phyloP scores from a whole-genome alignment of 2,888 invertebrate species.

The Oscheius sp. region DNA sequence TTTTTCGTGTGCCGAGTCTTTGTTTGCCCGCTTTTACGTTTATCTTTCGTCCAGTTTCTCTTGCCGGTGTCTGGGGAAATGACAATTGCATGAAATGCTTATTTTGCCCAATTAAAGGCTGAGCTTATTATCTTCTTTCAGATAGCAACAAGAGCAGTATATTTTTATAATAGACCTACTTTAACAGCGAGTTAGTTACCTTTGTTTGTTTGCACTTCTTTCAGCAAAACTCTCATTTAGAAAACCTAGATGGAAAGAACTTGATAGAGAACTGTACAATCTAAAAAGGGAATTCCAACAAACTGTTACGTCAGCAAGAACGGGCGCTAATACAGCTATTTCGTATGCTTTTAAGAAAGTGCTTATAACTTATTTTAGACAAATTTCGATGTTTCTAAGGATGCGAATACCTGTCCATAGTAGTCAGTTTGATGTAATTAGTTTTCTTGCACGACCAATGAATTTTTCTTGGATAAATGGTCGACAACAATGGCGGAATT shows the following conservation, averaged over 20 bases:
- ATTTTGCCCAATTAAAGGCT: not conserved
- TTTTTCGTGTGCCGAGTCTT: too few relatives aligned
- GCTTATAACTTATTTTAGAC: not conserved
- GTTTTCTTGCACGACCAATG: slow-evolving; percentile 6
- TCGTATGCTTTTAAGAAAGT: not conserved
- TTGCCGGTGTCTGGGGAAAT: not conserved
- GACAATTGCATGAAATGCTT: not conserved
- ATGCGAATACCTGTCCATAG: slow-evolving; percentile 1
- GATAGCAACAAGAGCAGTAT: slow-evolving; percentile 14
- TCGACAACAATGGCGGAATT: not conserved
- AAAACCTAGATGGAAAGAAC: not conserved
- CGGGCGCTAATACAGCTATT: not conserved
- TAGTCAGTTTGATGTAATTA: slow-evolving; percentile 9
- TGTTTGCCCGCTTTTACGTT: too few relatives aligned
- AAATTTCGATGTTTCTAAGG: slow-evolving; percentile 3
- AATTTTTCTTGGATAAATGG: not conserved
- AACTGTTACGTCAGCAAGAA: not conserved
- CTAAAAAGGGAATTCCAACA: not conserved
- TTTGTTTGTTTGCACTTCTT: not conserved
- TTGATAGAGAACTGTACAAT: not conserved
- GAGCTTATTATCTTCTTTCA: not conserved
- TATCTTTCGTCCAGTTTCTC: too few relatives aligned
- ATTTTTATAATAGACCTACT: not conserved
- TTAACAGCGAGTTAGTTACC: not conserved
- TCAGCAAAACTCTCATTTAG: not conserved